Evolutionary conservation across 2,113 vertebrate genomes (phyloP), one percentile per base, ranked within the genome.

Genomic region (Dicentrarchus labrax): DNA sequence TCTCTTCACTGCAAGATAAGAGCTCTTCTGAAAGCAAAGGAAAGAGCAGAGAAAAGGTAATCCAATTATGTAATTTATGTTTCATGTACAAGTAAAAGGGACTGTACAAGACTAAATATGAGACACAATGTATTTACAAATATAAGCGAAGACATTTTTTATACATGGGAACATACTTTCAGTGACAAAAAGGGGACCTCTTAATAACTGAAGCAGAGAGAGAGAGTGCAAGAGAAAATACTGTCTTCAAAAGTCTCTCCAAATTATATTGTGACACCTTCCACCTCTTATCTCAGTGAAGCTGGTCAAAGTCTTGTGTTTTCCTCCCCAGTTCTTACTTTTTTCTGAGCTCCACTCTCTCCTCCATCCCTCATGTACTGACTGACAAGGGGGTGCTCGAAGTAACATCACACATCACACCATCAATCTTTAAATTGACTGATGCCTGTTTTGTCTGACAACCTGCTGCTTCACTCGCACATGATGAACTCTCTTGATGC

Each of bases 221-320:
- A 78, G 16, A 53, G 54, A 24, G 13, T 3, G 2, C 30, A 30
- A 30, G 30, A 30, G 5, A 41, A 47, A 50, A 80, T 8, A 43
- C 41, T 76, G 12, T 66, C 57, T 54, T 72, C 45, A 43, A 54
- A 82, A 54, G 48, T 19, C 15, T 56, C 45, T 74, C 41, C 60
- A 66, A 76, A 86, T 75, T 78, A 82, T 39, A 76, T 53, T 39
- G 17, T 36, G 64, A 71, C 74, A 78, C 69, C 45, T 70, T 76
- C 22, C 54, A 10, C 56, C 36, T 76, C 22, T 76, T 67, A 72
- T 72, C 57, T 48, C n/a, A 38, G 48, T 3, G 21, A 54, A 72
- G 54, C 72, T 47, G 48, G 67, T 7, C 22, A 7, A 16, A 24
- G n/a, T 43, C 47, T 54, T 51, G 30, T 12, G 10, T 62, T 54